Base-by-base conservation (phyloP, 2,113 vertebrate genomes). In the Macquaria australasica region DNA sequence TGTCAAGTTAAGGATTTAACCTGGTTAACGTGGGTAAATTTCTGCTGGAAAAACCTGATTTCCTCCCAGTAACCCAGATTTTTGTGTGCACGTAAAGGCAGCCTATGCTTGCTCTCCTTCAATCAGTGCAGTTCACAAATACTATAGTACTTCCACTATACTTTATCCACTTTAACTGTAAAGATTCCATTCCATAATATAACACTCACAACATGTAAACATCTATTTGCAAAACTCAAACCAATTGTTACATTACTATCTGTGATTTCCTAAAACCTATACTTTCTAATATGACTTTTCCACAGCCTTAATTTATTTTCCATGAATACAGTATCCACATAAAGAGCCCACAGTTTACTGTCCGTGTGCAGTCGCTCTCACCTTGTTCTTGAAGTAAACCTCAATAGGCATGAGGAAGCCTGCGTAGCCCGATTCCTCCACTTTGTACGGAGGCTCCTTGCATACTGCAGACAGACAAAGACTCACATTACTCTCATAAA, bases 351-450 rank as follows among this genome's bases (percentile, higher is more conserved):
- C 1, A 73, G n/a, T 25, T 55, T 60, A 66, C 25, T 11, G 2
- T 34, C 5, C 2, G 6, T 34, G n/a, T n/a, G 10, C 37, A 6
- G n/a, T 68, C 18, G 0, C 8, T 31, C 93, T 94, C 94, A 98
- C 98, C 98, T 97, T 99, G 95, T 99, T 99, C 93, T 97, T 99
- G 95, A 99, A 99, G 96, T 99, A 96, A 83, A 99, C 98, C 94
- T 99, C 98, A 76, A 99, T 99, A 58, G 98, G 98, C 97, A 99
- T 99, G 91, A 99, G 98, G 95, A 99, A 99, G 82, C 98, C 98
- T 31, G 98, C 98, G 0, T 99, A 99, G 70, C 98, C 98, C 70
- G 98, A 98, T 94, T 99, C 98, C 84, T 99, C 98, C 94, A 99
- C 98, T 94, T 99, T 99, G 95, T 99, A 99, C 5, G 97, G 98